Evolutionary conservation across 2,113 vertebrate species (phyloP).

Genomic region (Chaenogobius annularis): DNA sequence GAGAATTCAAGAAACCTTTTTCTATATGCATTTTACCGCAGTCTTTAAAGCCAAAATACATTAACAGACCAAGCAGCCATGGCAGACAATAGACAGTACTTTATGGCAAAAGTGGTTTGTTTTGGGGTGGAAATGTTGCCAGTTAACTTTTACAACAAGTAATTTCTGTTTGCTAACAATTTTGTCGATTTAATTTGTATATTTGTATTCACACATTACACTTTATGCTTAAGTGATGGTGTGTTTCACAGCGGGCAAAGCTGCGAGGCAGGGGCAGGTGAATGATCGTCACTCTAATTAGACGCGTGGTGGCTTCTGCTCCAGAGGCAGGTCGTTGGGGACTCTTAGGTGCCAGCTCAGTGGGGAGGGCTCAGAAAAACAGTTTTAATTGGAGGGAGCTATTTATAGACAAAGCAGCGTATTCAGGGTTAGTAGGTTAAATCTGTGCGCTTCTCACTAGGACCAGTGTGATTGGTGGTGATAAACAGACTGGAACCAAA

Average conservation of each 20-base stretch:
- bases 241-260: constrained; percentile 36
- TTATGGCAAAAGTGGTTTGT: background rate
- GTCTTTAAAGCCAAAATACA: no score
- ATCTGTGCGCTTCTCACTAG: constrained; percentile 62
- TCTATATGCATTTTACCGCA: background rate
- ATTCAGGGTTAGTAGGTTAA: constrained; percentile 76
- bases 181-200: constrained; percentile 22
- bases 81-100: no score
- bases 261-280: constrained; percentile 65
- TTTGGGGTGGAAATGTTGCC: background rate
- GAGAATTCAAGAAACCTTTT: constrained; percentile 13
- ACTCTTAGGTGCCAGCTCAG: constrained; percentile 62
- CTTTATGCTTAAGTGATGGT: constrained; percentile 5
- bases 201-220: constrained; percentile 12
- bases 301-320: constrained; percentile 69
- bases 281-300: constrained; percentile 75
- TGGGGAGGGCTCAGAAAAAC: constrained; percentile 73
- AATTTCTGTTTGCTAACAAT: background rate
- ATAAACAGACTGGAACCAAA: constrained; percentile 58
- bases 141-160: background rate
- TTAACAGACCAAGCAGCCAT: no score
- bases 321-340: constrained; percentile 66
- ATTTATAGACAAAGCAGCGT: constrained; percentile 75
- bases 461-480: constrained; percentile 63
- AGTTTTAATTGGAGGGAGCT: constrained; percentile 77